A percentile compares a stretch with the other conserved stretches of the same genome.
Evolutionary conservation across 2,797 vertebrate genomes (phyloP).

Genomic region (Crenuchus spilurus): DNA sequence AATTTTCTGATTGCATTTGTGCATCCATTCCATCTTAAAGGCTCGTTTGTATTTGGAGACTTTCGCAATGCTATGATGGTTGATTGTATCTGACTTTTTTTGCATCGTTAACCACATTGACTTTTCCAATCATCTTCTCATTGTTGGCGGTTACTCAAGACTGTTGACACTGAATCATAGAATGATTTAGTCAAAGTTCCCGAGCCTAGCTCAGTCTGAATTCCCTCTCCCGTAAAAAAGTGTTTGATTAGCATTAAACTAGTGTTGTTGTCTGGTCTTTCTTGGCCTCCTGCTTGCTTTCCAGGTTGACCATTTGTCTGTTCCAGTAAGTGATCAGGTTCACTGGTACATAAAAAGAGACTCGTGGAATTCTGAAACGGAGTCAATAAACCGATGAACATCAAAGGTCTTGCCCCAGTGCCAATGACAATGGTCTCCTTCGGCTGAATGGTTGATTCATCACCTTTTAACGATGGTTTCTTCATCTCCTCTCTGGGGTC

Average conservation of each 20-base stretch:
- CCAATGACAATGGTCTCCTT: constrained; percentile 66
- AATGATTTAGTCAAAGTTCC: background rate
- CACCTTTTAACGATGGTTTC: constrained; percentile 60
- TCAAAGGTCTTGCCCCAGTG: constrained; percentile 70
- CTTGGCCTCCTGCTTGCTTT: constrained; percentile 47
- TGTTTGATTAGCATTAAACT: constrained; percentile 32
- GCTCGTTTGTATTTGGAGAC: too few species aligned
- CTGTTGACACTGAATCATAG: background rate
- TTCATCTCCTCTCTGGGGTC: constrained; percentile 61
- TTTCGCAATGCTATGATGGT: too few species aligned
- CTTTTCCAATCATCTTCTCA: too few species aligned
- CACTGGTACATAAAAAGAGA: constrained; percentile 69
- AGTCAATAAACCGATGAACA: constrained; percentile 68
- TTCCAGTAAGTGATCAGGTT: constrained; percentile 72
- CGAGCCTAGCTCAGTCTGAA: background rate
- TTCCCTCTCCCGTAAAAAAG: constrained; percentile 19
- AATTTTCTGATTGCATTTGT: too few species aligned
- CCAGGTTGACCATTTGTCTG: constrained; percentile 77
- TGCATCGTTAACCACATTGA: too few species aligned
- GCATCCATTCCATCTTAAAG: too few species aligned
- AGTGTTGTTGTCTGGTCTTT: constrained; percentile 42
- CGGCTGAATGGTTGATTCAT: constrained; percentile 68
- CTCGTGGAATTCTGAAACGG: constrained; percentile 69
- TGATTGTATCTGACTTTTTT: too few species aligned
- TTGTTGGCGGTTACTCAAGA: too few species aligned